Percentiles rank a stretch among this genome's conserved stretches.
Evolutionary conservation across 92 coral and sea anemone genomes (phyloP).

Genomic region (Porites cylindrica): DNA sequence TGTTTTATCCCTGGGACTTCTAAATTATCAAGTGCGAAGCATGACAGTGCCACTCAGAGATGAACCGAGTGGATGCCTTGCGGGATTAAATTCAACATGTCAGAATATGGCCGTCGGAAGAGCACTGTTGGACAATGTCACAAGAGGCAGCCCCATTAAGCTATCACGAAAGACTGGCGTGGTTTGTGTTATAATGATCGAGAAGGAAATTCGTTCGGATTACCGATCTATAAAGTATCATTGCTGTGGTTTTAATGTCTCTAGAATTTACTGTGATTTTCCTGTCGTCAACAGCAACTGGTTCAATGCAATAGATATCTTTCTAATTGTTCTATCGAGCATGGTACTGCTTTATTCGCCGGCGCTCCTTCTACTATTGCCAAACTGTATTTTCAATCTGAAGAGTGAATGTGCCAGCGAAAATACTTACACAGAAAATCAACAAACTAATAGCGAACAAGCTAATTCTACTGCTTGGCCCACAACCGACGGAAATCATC

Average conservation of each 20-base stretch:
- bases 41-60: not conserved
- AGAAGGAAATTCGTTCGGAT: not conserved
- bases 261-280: not conserved
- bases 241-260: not conserved
- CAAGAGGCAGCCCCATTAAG: not conserved
- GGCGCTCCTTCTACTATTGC: not conserved
- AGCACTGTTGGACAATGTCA: not conserved
- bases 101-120: not conserved
- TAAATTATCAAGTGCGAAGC: not conserved
- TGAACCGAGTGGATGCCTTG: not conserved
- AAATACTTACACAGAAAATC: not conserved
- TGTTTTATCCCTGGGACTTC: too few relatives aligned
- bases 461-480: not conserved
- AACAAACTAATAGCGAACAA: not conserved
- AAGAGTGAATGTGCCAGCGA: not conserved
- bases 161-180: not conserved
- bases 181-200: slow-evolving; percentile 11
- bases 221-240: not conserved
- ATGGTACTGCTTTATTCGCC: not conserved
- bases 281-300: not conserved
- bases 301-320: not conserved
- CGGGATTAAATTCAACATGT: slow-evolving; percentile 3
- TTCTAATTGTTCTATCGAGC: not conserved
- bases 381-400: not conserved
- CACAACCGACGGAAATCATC: too few relatives aligned